Evolutionary conservation across 2,113 vertebrate genomes (phyloP).

Genomic region (Amazona vittata): DNA sequence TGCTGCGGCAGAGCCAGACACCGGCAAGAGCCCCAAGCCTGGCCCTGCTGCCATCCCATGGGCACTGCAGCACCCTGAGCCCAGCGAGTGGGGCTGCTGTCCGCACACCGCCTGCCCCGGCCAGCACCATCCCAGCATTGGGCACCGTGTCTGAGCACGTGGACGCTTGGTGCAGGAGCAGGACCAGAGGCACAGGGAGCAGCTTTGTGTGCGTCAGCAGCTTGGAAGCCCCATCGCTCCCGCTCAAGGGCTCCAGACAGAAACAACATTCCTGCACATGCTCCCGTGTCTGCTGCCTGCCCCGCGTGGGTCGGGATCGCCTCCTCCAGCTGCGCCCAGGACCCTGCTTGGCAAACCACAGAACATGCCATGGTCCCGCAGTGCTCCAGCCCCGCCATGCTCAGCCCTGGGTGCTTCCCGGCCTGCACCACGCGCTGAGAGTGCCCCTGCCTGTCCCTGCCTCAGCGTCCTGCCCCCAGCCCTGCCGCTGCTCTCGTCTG

Average conservation of each 20-base stretch:
- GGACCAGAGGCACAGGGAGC: not conserved
- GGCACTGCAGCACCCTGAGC: not conserved
- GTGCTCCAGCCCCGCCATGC: rapidly evolving
- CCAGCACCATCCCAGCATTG: rapidly evolving
- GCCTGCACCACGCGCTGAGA: not conserved
- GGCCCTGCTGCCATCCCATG: not conserved
- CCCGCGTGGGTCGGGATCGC: not conserved
- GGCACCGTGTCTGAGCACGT: rapidly evolving
- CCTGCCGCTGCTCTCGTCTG: not conserved
- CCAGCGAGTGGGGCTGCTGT: not conserved
- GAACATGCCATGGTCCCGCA: rapidly evolving
- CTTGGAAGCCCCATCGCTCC: not conserved
- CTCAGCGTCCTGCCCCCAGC: not conserved
- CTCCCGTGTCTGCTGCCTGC: not conserved
- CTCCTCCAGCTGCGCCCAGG: constrained; percentile 33
- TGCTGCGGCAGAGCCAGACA: rapidly evolving
- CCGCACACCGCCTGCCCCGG: rapidly evolving
- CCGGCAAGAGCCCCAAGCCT: rapidly evolving
- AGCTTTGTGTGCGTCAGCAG: not conserved
- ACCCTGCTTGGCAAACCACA: not conserved
- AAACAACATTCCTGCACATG: constrained; percentile 61
- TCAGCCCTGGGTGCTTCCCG: not conserved
- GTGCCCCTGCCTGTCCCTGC: not conserved
- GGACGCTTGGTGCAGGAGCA: rapidly evolving
- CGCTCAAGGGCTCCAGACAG: constrained; percentile 39